Percentiles rank a stretch among this genome's conserved stretches.
Evolutionary conservation across 1,140 invertebrate genomes (phyloP).

Genomic region (Drosophila cardini): DNA sequence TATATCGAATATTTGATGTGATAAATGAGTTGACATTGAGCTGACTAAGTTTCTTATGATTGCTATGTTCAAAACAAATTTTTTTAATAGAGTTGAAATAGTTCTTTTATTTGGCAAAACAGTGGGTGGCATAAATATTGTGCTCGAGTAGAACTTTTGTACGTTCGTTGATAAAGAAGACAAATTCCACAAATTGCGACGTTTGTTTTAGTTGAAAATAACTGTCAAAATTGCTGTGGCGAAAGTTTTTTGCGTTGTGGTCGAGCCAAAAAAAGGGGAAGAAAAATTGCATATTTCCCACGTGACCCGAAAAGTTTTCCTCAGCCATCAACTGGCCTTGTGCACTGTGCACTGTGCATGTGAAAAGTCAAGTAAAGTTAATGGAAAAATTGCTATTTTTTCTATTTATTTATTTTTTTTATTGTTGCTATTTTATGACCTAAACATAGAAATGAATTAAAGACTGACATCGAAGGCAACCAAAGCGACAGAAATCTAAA

Average conservation of each 20-base stretch:
- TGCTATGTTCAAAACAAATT: constrained; percentile 10
- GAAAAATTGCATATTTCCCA: constrained; percentile 61
- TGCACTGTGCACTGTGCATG: neutral
- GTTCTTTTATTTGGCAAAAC: neutral
- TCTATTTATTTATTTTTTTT: constrained; percentile 31
- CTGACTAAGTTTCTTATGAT: neutral
- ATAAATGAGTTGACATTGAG: constrained; percentile 12
- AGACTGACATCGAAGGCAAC: neutral
- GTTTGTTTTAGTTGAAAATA: constrained; percentile 15
- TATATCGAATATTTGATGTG: constrained; percentile 1
- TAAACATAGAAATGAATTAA: neutral
- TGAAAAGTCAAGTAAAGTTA: constrained; percentile 30
- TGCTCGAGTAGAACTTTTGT: neutral
- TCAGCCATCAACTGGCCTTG: constrained; percentile 32
- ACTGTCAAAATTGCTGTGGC: constrained; percentile 5
- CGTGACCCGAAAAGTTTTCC: constrained; percentile 49
- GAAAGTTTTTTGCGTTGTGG: constrained; percentile 25
- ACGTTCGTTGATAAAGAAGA: constrained; percentile 1
- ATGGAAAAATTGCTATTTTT: constrained; percentile 36
- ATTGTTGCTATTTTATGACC: constrained; percentile 18
- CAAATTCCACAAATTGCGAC: constrained; percentile 21
- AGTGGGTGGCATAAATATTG: neutral
- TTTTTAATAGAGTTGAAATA: neutral
- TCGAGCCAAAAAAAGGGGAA: neutral
- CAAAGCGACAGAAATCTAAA: neutral